phyloP scores from a whole-genome alignment of 2,888 invertebrate genomes.

The Diarsia brunnea region DNA sequence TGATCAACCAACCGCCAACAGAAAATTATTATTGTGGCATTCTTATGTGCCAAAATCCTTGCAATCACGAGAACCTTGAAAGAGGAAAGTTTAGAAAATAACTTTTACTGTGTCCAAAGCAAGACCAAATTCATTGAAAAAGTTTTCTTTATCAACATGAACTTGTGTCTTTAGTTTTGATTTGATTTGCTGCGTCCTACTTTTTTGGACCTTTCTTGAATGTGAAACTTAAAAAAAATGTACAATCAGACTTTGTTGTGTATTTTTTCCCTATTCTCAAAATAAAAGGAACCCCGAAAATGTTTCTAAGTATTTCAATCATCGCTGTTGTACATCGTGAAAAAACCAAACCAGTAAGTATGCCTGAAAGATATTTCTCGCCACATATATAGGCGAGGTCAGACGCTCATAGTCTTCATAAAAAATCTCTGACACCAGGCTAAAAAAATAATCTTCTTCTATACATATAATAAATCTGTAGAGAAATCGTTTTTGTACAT shows the following conservation, averaged over 20 bases:
- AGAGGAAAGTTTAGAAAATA: neutral
- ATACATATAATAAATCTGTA: no score
- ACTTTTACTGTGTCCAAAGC: neutral
- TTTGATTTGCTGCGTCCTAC: neutral
- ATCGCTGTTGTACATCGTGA: neutral
- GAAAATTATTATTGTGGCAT: no score
- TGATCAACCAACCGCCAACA: no score
- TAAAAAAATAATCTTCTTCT: no score
- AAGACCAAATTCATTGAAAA: neutral
- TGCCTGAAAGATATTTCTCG: no score
- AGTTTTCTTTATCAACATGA: neutral
- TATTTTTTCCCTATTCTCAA: neutral
- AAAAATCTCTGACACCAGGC: no score
- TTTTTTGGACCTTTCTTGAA: neutral
- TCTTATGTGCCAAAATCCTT: no score
- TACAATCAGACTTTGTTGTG: neutral
- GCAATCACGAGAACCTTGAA: neutral
- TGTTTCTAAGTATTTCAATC: neutral
- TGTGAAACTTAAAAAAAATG: neutral
- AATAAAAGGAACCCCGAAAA: neutral
- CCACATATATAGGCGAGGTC: no score
- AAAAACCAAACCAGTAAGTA: no score
- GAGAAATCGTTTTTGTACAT: no score
- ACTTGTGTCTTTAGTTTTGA: neutral
- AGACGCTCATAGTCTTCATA: no score